Base-by-base conservation (phyloP, 2,797 vertebrate genomes). In the Pterois miles region DNA sequence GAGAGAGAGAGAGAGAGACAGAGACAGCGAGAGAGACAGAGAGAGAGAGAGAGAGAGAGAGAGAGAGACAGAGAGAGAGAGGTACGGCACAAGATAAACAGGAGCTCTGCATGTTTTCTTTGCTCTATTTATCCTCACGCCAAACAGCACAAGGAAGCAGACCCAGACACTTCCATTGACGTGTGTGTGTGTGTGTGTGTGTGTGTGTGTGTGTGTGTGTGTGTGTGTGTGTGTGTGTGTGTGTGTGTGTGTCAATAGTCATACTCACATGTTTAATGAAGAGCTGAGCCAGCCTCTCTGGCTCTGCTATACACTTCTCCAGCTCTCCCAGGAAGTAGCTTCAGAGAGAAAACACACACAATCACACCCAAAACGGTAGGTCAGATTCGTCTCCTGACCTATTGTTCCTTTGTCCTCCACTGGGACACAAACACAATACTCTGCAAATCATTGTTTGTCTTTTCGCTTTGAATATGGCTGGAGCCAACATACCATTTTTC, bases 241-340 rank as follows among this genome's bases (percentile, higher is more conserved):
- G 43, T 66, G 50, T 43, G 65, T 53, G 46, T 18, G 65, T 64
- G 52, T 73, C n/a, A n/a, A n/a, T n/a, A 53, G 50, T 23, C 50
- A 36, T 75, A 95, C 98, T 97, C 95, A 99, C 98, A 73, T 99
- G 98, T 92, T 99, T 99, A 91, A 99, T 98, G 94, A 99, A 99
- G 89, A 99, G 96, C 88, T 97, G 96, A 86, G 98, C 97, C 81
- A 99, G 95, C 86, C 97, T 97, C 93, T 99, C 98, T 54, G 98
- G 98, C 93, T 99, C 98, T 88, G 93, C 96, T 94, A 99, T 96
- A 95, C 98, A 98, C 96, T 98, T 99, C 95, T 99, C 97, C 94
- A 99, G 94, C 95, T 99, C 98, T 91, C 96, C 97, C 95, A 98
- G 96, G 96, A 99, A 99, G 96, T 98, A 99, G 95, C 98, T 99